Conservation (phyloP, 2,797 vertebrate species). For the Mormyrops boulengeri region DNA sequence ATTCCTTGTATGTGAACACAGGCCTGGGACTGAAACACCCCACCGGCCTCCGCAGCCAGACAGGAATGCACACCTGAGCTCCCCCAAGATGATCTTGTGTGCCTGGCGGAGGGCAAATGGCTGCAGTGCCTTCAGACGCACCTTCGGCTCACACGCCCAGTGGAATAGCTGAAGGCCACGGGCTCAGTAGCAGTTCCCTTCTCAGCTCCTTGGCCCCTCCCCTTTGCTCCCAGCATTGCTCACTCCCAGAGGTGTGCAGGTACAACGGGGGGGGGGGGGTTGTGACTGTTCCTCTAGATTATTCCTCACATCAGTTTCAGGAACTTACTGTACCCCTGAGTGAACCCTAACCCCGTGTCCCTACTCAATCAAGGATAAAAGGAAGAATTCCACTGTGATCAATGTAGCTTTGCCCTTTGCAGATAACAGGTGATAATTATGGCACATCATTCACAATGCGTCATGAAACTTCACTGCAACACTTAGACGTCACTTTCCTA, state of each 20-base stretch:
- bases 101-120: slow-evolving; percentile 10
- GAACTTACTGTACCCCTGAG: not conserved
- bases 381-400: not conserved
- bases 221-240: not conserved
- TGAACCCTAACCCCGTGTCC: too few relatives aligned
- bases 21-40: not conserved
- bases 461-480: not conserved
- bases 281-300: not conserved
- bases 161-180: not conserved
- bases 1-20: not conserved
- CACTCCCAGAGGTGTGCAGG: slow-evolving; percentile 18
- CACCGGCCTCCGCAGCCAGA: not conserved
- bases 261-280: not conserved
- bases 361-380: not conserved
- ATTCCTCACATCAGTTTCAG: not conserved
- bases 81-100: slow-evolving; percentile 10
- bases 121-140: slow-evolving; percentile 29
- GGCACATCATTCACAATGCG: not conserved
- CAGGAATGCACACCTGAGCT: slow-evolving; percentile 16
- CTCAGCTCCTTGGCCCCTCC: slow-evolving; percentile 9
- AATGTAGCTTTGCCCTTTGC: not conserved
- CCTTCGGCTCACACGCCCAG: slow-evolving; percentile 33
- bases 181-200: not conserved
- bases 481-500: not conserved
- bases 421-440: not conserved